Percentiles rank a stretch among this genome's conserved stretches.
These are phyloP conservation scores for Clytia hemisphaerica DNA, from an alignment of 30 jellyfish, hydroid and myxozoan genomes.

Conservation along the genomic window DNA sequence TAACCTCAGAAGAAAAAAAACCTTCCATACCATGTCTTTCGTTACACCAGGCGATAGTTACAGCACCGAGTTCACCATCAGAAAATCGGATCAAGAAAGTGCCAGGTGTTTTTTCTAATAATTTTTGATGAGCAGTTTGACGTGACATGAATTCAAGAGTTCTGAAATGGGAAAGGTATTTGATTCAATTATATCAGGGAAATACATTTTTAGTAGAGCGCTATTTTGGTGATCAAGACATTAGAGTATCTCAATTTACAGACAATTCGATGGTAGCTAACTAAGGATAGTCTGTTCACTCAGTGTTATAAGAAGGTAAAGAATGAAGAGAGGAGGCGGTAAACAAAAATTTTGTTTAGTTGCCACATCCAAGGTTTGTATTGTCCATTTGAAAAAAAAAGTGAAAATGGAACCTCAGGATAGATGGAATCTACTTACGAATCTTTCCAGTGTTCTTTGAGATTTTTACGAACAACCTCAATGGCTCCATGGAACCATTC, in stretches of 20 bases:
- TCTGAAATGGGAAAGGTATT: conserved; percentile 31
- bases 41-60: conserved; percentile 32
- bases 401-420: too few species aligned
- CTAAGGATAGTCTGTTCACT: too few species aligned
- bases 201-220: too few species aligned
- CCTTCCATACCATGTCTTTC: conserved; percentile 18
- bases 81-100: conserved; percentile 74
- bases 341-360: too few species aligned
- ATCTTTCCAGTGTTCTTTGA: conserved; percentile 81
- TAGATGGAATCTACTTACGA: conserved; percentile 48
- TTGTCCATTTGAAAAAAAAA: too few species aligned
- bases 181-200: too few species aligned
- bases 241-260: too few species aligned
- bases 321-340: too few species aligned
- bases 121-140: conserved; percentile 46
- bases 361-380: background rate
- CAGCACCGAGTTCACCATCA: conserved; percentile 90
- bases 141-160: conserved; percentile 72
- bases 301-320: too few species aligned
- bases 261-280: too few species aligned
- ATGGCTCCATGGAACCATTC: conserved; percentile 92
- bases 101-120: conserved; percentile 33
- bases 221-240: too few species aligned
- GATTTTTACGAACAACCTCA: conserved; percentile 76
- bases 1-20: too few species aligned